Evolutionary conservation across 2,888 invertebrate genomes (phyloP).

Genomic region (Cephalotes varians): DNA sequence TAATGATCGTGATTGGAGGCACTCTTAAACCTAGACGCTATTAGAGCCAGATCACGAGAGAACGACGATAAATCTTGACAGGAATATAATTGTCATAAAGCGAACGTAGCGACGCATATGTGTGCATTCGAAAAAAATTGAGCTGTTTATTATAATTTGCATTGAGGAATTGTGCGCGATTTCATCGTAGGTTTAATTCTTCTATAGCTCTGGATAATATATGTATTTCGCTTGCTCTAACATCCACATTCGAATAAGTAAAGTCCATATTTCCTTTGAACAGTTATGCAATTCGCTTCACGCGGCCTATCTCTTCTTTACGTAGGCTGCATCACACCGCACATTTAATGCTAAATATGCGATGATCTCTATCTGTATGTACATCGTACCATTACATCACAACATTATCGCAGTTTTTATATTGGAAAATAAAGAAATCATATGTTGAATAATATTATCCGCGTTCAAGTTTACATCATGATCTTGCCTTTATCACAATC

Average conservation of each 20-base stretch:
- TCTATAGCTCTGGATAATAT: neutral
- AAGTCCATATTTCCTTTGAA: conserved; percentile 6
- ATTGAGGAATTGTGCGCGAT: conserved; percentile 1
- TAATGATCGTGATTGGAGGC: conserved; percentile 45
- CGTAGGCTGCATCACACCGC: conserved; percentile 1
- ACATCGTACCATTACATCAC: neutral
- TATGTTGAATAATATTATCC: neutral
- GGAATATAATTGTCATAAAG: conserved; percentile 17
- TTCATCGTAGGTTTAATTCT: conserved; percentile 27
- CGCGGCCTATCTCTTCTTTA: conserved; percentile 15
- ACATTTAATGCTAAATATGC: conserved; percentile 22
- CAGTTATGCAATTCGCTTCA: conserved; percentile 31
- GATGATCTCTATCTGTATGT: conserved; percentile 8
- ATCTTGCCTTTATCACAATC: neutral
- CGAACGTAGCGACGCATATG: conserved; percentile 12
- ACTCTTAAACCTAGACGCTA: conserved; percentile 41
- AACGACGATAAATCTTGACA: conserved; percentile 44
- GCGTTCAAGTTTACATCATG: neutral
- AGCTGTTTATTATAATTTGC: conserved; percentile 23
- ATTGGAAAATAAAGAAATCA: neutral
- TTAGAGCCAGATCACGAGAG: conserved; percentile 40
- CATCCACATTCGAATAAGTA: conserved; percentile 6
- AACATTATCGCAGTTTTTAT: conserved; percentile 5
- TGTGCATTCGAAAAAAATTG: neutral
- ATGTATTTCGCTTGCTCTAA: neutral